Evolutionary conservation across 1,140 invertebrate genomes (phyloP).

Genomic region (Apolygus lucorum): DNA sequence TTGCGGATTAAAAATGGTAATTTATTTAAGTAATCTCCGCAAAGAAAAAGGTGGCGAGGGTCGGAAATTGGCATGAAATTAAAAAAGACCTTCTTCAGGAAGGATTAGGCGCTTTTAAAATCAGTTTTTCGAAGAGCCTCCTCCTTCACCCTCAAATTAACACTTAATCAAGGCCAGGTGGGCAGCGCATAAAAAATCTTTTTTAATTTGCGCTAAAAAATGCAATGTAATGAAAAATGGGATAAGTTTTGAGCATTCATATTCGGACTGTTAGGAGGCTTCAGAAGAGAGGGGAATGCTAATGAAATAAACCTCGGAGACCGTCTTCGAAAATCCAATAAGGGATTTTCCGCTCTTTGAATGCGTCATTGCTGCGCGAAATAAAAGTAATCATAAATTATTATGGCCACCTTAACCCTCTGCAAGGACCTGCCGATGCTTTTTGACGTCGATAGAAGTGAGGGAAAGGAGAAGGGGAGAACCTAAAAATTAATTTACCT

Average conservation of each 20-base stretch:
- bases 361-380: conserved; percentile 15
- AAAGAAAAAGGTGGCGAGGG: not conserved
- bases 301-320: conserved; percentile 8
- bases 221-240: conserved; percentile 16
- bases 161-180: not conserved
- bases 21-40: conserved; percentile 17
- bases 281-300: conserved; percentile 15
- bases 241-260: conserved; percentile 18
- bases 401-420: not conserved
- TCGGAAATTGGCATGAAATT: conserved; percentile 1
- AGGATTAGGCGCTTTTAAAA: conserved; percentile 12
- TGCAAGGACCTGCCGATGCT: not conserved
- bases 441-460: conserved; percentile 1
- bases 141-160: conserved; percentile 10
- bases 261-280: not conserved
- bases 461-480: not conserved
- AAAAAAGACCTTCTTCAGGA: not conserved
- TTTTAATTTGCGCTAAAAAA: conserved; percentile 21
- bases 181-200: not conserved
- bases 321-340: conserved; percentile 22
- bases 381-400: conserved; percentile 25
- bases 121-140: not conserved
- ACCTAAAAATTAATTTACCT: conserved; percentile 12
- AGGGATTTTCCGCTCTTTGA: conserved; percentile 20
- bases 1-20: conserved; percentile 8